A percentile compares a stretch with the other conserved stretches of the same genome.
phyloP scores from a whole-genome alignment of 2,797 vertebrate genomes.

The Microctenopoma steveboyesi region DNA sequence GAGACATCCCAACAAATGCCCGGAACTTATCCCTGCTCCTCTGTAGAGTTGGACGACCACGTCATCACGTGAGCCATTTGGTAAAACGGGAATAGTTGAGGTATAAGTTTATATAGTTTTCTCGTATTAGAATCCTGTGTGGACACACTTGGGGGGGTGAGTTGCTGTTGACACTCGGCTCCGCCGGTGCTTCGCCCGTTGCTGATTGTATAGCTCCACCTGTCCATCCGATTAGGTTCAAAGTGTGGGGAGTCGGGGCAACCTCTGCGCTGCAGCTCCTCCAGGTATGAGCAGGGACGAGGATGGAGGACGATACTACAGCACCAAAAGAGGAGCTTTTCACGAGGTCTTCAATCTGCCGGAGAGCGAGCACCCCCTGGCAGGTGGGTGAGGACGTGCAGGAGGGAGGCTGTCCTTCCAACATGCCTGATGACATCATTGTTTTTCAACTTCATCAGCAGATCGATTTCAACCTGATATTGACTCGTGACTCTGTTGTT shows the following conservation, averaged over 20 bases:
- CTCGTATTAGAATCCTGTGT: no score
- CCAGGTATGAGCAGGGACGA: slow-evolving; percentile 86
- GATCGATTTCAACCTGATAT: no score
- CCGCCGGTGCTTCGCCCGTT: neutral
- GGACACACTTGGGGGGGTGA: slow-evolving; percentile 12
- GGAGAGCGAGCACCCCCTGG: slow-evolving; percentile 91
- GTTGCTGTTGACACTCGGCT: neutral
- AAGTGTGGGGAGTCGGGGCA: slow-evolving; percentile 79
- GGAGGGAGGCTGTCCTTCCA: neutral
- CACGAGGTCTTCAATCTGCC: slow-evolving; percentile 94
- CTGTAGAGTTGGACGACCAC: neutral
- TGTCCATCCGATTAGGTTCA: slow-evolving; percentile 75
- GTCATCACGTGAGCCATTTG: neutral
- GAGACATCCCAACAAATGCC: neutral
- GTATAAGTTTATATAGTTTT: no score
- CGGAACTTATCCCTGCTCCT: neutral
- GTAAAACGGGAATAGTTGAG: no score
- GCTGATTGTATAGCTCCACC: neutral
- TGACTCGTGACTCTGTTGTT: slow-evolving; percentile 14
- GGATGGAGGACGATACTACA: slow-evolving; percentile 87
- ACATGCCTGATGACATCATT: no score
- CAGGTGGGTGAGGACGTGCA: slow-evolving; percentile 80
- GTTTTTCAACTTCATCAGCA: no score
- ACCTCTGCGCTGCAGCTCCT: slow-evolving; percentile 74
- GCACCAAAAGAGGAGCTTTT: slow-evolving; percentile 92